A percentile compares a stretch with the other conserved stretches of the same genome.
Evolutionary conservation across 2,888 invertebrate species (phyloP).

Genomic region (Apodemia hepburni): DNA sequence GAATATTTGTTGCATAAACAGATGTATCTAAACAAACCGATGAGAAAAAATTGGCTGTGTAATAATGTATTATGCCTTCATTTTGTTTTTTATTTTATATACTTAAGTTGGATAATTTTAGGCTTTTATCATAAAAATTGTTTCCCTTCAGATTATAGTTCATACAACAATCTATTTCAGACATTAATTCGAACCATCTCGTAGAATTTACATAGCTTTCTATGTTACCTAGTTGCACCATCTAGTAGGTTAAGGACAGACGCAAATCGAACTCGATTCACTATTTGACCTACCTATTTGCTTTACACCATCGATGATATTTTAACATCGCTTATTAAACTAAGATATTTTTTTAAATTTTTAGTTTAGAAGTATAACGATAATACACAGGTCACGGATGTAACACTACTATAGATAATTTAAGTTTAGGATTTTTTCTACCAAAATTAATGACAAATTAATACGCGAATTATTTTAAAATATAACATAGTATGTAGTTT

Average conservation of each 20-base stretch:
- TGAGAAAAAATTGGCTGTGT: background rate
- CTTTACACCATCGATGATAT: background rate
- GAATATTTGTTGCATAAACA: background rate
- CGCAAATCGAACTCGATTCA: constrained; percentile 1
- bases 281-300: background rate
- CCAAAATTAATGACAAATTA: too few species aligned
- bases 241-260: constrained; percentile 7
- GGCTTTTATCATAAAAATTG: background rate
- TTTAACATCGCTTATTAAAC: too few species aligned
- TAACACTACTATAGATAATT: too few species aligned
- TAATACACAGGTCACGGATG: too few species aligned
- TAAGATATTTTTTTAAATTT: too few species aligned
- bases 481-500: too few species aligned
- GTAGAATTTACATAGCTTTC: constrained; percentile 6
- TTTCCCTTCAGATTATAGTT: background rate
- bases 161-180: background rate
- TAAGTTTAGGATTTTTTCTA: too few species aligned
- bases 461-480: too few species aligned
- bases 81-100: background rate
- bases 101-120: background rate
- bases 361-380: too few species aligned
- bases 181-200: background rate
- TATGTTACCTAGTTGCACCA: constrained; percentile 1
- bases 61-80: background rate
- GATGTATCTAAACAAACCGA: background rate